These are phyloP conservation scores for Callyntrura guangdongensis DNA, from an alignment of 2,888 invertebrate species.

Conservation along the genomic window DNA sequence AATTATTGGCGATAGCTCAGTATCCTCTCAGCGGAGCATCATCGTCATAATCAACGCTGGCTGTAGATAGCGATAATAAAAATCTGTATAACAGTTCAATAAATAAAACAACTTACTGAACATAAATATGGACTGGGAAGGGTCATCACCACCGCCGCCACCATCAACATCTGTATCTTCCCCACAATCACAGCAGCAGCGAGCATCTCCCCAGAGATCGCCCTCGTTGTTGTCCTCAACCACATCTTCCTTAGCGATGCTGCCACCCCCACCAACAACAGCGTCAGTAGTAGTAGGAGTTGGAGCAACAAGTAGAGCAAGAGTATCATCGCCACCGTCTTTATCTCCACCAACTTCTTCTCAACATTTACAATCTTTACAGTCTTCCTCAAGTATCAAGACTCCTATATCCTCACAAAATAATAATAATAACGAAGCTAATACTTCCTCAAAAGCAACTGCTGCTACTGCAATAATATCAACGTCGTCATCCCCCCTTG, in stretches of 20 bases:
- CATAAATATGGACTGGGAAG: slow-evolving; percentile 74
- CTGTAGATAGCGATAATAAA: slow-evolving; percentile 42
- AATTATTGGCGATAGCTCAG: slow-evolving; percentile 67
- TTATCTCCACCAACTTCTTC: slow-evolving; percentile 63
- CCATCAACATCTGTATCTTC: slow-evolving; percentile 62
- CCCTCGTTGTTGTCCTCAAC: slow-evolving; percentile 58
- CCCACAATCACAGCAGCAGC: slow-evolving; percentile 67
- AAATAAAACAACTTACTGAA: slow-evolving; percentile 42
- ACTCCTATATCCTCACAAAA: slow-evolving; percentile 50
- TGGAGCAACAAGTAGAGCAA: slow-evolving; percentile 70
- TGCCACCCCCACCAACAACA: slow-evolving; percentile 67
- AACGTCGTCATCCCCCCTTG: slow-evolving; percentile 71
- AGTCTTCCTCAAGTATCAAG: slow-evolving; percentile 53
- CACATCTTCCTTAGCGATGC: slow-evolving; percentile 57
- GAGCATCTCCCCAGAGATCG: slow-evolving; percentile 71
- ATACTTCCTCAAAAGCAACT: slow-evolving; percentile 70
- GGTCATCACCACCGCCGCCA: slow-evolving; percentile 65
- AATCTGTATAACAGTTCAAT: slow-evolving; percentile 51
- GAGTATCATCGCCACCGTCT: slow-evolving; percentile 60
- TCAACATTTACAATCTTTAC: slow-evolving; percentile 66
- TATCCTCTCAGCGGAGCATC: slow-evolving; percentile 39
- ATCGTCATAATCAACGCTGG: slow-evolving; percentile 27
- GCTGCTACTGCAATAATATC: slow-evolving; percentile 54
- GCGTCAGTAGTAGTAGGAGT: slow-evolving; percentile 38
- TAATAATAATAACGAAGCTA: slow-evolving; percentile 54